Evolutionary conservation across 2,888 invertebrate species (phyloP), one percentile per base, ranked within the genome.

Genomic region (Pemphredon lugubris): DNA sequence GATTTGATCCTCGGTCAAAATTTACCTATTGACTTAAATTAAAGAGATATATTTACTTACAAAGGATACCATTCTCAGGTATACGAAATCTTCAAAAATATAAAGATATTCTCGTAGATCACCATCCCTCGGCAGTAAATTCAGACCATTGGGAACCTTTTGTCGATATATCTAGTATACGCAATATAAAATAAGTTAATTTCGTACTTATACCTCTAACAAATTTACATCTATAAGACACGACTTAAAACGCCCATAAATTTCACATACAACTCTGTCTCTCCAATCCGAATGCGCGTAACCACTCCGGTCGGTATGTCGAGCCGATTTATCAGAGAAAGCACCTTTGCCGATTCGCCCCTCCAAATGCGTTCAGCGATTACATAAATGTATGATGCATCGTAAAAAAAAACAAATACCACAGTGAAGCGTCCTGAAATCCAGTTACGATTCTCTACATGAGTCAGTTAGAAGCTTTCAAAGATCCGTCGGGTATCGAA

Each of bases 121-220:
- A n/a, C 1, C n/a, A 34, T 0, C 34, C 34, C 3, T 34, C 9
- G 1, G n/a, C n/a, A 9, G n/a, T 34, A n/a, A n/a, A 34, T n/a
- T 30, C 30, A 9, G n/a, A n/a, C n/a, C n/a, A n/a, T n/a, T 21
- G 2, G 4, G 21, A 21, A 45, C n/a, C 11, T 45, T 11, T n/a
- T n/a, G 2, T 45, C n/a, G 21, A 45, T 4, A 21, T 11, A 18
- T 37, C 37, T 13, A n/a, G 4, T n/a, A 16, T 6, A 40, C 40
- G 3, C 40, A 16, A 40, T 5, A 1, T 40, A 40, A 40, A 45
- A 45, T 45, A 45, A 45, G n/a, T 45, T 45, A 45, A 21, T 45
- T 45, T 23, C n/a, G 21, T 23, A 45, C 44, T 45, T 23, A 23
- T 45, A 23, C 5, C 2, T 16, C 11, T 16, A 7, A 9, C 11